Conservation (phyloP, 2,888 invertebrate genomes). For the Hanleya hanleyi region DNA sequence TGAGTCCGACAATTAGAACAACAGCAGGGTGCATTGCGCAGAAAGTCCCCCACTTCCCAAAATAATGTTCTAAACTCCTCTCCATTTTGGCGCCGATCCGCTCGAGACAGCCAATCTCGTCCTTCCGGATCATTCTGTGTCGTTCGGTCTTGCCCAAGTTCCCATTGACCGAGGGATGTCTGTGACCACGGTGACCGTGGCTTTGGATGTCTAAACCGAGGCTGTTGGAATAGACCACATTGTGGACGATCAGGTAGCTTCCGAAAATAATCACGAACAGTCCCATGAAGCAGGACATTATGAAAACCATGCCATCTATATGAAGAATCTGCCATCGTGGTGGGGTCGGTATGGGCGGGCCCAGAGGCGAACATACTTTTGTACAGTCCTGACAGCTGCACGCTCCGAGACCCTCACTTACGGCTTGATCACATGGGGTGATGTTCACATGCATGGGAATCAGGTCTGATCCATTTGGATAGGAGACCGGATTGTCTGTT, state of each 20-base stretch:
- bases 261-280: constrained; percentile 82
- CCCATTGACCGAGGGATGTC: too few relatives aligned
- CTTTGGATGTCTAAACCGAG: constrained; percentile 30
- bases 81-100: constrained; percentile 63
- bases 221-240: constrained; percentile 48
- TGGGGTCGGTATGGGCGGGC: constrained; percentile 81
- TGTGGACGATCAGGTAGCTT: constrained; percentile 61
- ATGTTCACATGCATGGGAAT: constrained; percentile 54
- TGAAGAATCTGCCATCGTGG: constrained; percentile 82
- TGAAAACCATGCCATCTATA: constrained; percentile 84
- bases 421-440: constrained; percentile 54
- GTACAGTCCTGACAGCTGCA: constrained; percentile 94
- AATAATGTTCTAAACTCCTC: constrained; percentile 69
- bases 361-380: constrained; percentile 84
- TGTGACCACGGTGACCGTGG: too few relatives aligned
- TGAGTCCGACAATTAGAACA: constrained; percentile 73
- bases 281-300: constrained; percentile 85
- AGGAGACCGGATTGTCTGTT: constrained; percentile 29
- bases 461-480: constrained; percentile 32
- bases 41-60: constrained; percentile 73
- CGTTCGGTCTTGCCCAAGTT: too few relatives aligned
- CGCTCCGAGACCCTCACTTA: constrained; percentile 77
- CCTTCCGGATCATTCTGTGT: constrained; percentile 24
- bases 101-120: constrained; percentile 48
- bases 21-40: constrained; percentile 88